Evolutionary conservation across 2,113 vertebrate genomes (phyloP).

Genomic region (Rhodinocichla rosea): DNA sequence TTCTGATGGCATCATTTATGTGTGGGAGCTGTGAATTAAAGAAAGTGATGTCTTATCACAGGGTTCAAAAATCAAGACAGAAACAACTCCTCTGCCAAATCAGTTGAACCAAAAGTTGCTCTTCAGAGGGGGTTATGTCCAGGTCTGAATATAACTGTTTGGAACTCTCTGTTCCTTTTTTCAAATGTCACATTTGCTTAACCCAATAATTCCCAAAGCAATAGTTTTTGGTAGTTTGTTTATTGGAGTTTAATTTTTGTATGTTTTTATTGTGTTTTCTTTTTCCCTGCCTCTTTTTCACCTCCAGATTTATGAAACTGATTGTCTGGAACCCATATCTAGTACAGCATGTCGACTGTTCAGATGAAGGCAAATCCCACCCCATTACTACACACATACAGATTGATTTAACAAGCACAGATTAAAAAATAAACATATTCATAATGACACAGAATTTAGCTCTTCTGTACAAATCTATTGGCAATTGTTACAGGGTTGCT

Average conservation of each 20-base stretch:
- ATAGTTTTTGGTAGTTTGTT: not conserved
- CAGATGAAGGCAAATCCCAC: not conserved
- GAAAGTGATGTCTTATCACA: not conserved
- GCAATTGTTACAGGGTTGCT: not conserved
- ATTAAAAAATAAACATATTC: not conserved
- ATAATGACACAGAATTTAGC: not conserved
- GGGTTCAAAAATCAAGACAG: not conserved
- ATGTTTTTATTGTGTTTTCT: not conserved
- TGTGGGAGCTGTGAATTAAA: not conserved
- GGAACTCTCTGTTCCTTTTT: not conserved
- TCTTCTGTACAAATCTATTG: not conserved
- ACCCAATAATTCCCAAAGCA: not conserved
- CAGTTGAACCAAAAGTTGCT: not conserved
- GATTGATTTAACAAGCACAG: not conserved
- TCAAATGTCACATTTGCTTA: not conserved
- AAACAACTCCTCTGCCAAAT: not conserved
- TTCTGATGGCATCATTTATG: not conserved
- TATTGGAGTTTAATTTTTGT: not conserved
- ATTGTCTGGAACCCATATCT: not conserved
- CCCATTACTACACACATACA: not conserved
- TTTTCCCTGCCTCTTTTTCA: not conserved
- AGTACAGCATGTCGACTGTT: not conserved
- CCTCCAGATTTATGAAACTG: not conserved
- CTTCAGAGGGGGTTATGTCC: not conserved
- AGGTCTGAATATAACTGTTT: not conserved